Evolutionary conservation across 1,140 invertebrate genomes (phyloP).

Genomic region (Saccostrea echinata): DNA sequence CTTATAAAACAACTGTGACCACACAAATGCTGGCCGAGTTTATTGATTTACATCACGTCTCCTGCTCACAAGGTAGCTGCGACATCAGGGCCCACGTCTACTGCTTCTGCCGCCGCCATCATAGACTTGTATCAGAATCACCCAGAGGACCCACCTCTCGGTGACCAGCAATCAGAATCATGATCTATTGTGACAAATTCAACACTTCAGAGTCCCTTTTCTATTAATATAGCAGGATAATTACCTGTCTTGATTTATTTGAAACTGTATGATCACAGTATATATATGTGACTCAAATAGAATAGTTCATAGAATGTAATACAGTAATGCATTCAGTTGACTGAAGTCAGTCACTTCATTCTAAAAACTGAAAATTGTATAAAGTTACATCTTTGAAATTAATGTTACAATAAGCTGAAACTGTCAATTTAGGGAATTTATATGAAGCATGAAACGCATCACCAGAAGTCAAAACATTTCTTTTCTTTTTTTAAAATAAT

Average conservation of each 20-base stretch:
- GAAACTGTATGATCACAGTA: not conserved
- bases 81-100: not conserved
- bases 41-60: constrained; percentile 12
- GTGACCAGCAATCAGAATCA: not conserved
- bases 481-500: no score
- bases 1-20: constrained; percentile 22
- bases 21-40: not conserved
- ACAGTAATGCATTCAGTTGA: not conserved
- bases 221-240: not conserved
- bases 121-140: not conserved
- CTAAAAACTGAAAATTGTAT: not conserved
- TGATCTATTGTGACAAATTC: constrained; percentile 5
- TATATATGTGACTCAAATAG: not conserved
- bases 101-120: constrained; percentile 1
- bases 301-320: not conserved
- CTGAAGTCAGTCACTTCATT: not conserved
- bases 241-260: not conserved
- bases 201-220: not conserved
- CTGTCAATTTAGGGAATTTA: no score
- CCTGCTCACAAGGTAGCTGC: constrained; percentile 19
- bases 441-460: no score
- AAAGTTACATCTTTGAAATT: no score
- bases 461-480: no score
- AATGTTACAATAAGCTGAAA: no score
- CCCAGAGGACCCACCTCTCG: not conserved